A percentile compares a stretch with the other conserved stretches of the same genome.
Evolutionary conservation across 2,113 vertebrate species (phyloP).

Genomic region (Brachypteracias leptosomus): DNA sequence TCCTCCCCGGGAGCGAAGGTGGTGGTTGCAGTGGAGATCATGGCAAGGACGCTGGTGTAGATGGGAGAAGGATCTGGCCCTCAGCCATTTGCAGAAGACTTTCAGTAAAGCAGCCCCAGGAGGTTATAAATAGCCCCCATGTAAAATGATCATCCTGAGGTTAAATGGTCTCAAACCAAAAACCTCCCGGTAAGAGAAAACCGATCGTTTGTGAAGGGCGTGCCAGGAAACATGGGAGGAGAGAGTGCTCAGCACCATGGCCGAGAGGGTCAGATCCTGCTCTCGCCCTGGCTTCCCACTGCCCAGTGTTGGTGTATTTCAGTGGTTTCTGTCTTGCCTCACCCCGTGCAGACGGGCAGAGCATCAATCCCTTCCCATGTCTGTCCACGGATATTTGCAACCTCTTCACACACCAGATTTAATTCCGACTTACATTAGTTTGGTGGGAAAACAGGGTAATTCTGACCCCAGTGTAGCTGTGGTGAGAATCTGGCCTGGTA

Average conservation of each 20-base stretch:
- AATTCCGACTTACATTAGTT: not conserved
- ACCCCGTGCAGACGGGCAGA: not conserved
- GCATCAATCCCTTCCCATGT: not conserved
- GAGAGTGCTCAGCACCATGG: not conserved
- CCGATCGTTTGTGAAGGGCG: slow-evolving; percentile 3
- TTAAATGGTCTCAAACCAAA: slow-evolving; percentile 57
- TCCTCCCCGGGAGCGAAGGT: not conserved
- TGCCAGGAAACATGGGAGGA: not conserved
- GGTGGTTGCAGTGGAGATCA: not conserved
- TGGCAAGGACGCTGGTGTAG: not conserved
- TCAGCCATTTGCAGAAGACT: not conserved
- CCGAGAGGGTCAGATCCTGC: not conserved
- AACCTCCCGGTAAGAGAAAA: slow-evolving; percentile 14
- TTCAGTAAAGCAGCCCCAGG: slow-evolving; percentile 27
- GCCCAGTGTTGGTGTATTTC: not conserved
- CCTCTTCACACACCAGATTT: not conserved
- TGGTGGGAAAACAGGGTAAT: not conserved
- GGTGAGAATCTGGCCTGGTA: not conserved
- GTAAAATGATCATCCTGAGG: slow-evolving; percentile 49
- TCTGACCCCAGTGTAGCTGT: not conserved
- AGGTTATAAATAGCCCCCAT: slow-evolving; percentile 56
- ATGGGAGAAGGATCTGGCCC: not conserved
- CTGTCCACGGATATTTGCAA: not conserved
- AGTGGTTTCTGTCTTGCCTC: not conserved
- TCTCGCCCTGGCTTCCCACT: not conserved